These are phyloP conservation scores for Petaurus breviceps DNA, from an alignment of 2,113 vertebrate genomes.

Conservation along the genomic window DNA sequence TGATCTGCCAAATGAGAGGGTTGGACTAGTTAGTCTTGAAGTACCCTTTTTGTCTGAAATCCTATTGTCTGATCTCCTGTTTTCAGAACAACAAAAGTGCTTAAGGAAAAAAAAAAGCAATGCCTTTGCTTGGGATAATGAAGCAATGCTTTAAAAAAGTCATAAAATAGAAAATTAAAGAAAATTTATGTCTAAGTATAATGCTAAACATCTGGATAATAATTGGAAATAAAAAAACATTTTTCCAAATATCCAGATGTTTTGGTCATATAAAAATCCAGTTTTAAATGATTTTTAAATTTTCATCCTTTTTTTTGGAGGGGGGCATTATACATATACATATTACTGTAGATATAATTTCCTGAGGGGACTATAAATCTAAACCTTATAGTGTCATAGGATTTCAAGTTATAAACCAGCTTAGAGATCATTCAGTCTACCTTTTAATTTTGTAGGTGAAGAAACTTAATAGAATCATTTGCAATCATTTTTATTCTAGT, in stretches of 20 bases:
- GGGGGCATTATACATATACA: not conserved
- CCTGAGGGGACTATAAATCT: not conserved
- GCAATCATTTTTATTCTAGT: not conserved
- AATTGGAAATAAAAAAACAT: not conserved
- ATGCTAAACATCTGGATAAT: not conserved
- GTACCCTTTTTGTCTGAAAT: not conserved
- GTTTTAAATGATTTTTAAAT: not conserved
- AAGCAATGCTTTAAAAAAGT: not conserved
- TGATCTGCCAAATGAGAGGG: not conserved
- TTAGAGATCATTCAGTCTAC: not conserved
- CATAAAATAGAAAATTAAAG: not conserved
- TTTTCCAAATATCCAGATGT: not conserved
- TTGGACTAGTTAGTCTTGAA: not conserved
- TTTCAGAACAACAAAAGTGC: not conserved
- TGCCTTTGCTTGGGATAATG: not conserved
- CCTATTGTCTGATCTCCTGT: not conserved
- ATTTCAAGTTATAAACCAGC: not conserved
- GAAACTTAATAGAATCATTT: not conserved
- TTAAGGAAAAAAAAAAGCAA: not conserved
- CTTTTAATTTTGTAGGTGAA: not conserved
- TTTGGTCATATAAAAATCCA: not conserved
- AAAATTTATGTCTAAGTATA: not conserved
- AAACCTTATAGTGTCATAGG: not conserved
- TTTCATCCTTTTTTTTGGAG: conserved; percentile 16
- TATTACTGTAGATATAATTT: not conserved